Evolutionary conservation across 1,140 invertebrate species (phyloP).

Genomic region (Leptinotarsa undecemlineata): DNA sequence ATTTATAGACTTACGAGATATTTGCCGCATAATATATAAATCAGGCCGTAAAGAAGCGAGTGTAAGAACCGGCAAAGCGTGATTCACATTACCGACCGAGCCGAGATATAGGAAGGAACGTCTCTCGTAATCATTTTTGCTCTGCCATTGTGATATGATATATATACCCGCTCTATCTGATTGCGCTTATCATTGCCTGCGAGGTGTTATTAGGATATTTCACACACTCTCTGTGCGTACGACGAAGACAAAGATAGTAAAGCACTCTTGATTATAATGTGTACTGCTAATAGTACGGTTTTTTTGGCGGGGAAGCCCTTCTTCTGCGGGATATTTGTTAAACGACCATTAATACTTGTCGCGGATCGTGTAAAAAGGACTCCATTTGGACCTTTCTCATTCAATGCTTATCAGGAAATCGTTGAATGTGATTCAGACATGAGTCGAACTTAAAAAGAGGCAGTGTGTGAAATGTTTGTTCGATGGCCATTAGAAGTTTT

Average conservation of each 20-base stretch:
- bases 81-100: constrained; percentile 50
- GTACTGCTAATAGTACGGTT: constrained; percentile 20
- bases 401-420: background rate
- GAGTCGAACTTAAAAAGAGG: background rate
- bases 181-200: constrained; percentile 48
- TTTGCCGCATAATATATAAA: constrained; percentile 48
- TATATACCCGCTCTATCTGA: constrained; percentile 49
- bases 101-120: constrained; percentile 52
- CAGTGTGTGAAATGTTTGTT: no score
- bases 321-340: constrained; percentile 38
- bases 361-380: constrained; percentile 29
- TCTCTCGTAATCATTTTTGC: constrained; percentile 54
- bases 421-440: background rate
- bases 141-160: constrained; percentile 52
- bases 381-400: constrained; percentile 25
- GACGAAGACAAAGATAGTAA: constrained; percentile 28
- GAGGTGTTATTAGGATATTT: constrained; percentile 46
- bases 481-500: no score
- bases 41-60: constrained; percentile 45
- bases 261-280: constrained; percentile 31
- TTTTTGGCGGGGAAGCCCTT: constrained; percentile 32
- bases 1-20: constrained; percentile 34
- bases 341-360: constrained; percentile 37
- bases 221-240: constrained; percentile 29
- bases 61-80: constrained; percentile 51